These are phyloP conservation scores for Vicugna pacos DNA, from an alignment of 2,113 vertebrate genomes.

Conservation along the genomic window DNA sequence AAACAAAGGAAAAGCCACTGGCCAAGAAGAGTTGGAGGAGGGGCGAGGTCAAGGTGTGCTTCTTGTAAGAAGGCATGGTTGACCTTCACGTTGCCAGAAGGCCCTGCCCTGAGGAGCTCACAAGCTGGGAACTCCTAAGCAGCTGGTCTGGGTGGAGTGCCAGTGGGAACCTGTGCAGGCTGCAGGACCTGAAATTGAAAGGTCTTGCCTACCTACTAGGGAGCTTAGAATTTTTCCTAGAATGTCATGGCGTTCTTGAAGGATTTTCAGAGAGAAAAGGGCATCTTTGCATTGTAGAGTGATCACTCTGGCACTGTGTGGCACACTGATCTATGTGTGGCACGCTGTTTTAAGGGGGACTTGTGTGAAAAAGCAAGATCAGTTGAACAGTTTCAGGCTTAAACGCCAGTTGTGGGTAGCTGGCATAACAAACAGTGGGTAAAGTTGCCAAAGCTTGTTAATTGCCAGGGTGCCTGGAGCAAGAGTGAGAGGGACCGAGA, in stretches of 20 bases:
- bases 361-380: neutral
- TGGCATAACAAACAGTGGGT: neutral
- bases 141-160: neutral
- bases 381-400: neutral
- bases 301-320: neutral
- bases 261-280: neutral
- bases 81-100: neutral
- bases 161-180: neutral
- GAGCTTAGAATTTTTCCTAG: neutral
- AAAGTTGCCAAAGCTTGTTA: neutral
- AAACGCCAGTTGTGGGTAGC: neutral
- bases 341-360: neutral
- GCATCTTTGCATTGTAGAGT: neutral
- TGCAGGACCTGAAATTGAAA: neutral
- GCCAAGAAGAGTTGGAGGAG: neutral
- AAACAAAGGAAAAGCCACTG: neutral
- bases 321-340: neutral
- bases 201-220: neutral
- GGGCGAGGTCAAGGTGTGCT: neutral
- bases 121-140: neutral
- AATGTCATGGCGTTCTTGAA: neutral
- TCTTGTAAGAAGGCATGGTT: neutral
- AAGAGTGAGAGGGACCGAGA: neutral
- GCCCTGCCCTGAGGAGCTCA: neutral
- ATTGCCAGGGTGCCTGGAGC: neutral